Evolutionary conservation across 2,888 invertebrate species (phyloP).

Genomic region (Heliconius ismenius): DNA sequence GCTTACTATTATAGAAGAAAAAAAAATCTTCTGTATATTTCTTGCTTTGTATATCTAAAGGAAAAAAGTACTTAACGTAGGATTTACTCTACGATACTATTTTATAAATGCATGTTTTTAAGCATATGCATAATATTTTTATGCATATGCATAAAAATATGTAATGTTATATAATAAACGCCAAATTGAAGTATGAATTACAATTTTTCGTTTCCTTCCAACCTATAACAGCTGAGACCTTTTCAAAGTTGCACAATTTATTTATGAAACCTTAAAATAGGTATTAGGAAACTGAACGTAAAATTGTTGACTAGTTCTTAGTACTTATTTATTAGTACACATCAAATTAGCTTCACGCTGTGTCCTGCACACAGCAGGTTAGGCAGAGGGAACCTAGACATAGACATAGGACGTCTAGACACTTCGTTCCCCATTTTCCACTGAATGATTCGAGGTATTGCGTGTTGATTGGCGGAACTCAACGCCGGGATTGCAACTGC

Average conservation of each 20-base stretch:
- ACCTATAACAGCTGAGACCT: not conserved
- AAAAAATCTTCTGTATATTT: not conserved
- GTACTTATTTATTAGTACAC: no score
- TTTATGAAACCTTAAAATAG: constrained; percentile 1
- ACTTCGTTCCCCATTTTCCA: no score
- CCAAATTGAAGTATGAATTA: not conserved
- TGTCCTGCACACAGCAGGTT: no score
- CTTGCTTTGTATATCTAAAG: not conserved
- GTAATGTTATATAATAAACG: not conserved
- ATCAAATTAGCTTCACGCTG: no score
- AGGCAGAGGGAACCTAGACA: no score
- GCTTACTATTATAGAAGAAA: constrained; percentile 7
- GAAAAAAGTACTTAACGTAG: not conserved
- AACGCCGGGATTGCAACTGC: no score
- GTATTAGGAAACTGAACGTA: not conserved
- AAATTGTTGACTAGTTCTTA: not conserved
- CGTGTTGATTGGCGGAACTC: no score
- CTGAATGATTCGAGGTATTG: no score
- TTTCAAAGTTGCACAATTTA: constrained; percentile 7
- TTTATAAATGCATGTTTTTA: not conserved
- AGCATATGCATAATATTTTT: no score
- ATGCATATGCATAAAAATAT: no score
- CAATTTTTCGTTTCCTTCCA: constrained; percentile 8
- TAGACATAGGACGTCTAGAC: no score
- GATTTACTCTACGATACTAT: not conserved